Percentiles rank a stretch among this genome's conserved stretches.
Evolutionary conservation across 2,797 vertebrate genomes (phyloP).

Genomic region (Leuciscus waleckii): DNA sequence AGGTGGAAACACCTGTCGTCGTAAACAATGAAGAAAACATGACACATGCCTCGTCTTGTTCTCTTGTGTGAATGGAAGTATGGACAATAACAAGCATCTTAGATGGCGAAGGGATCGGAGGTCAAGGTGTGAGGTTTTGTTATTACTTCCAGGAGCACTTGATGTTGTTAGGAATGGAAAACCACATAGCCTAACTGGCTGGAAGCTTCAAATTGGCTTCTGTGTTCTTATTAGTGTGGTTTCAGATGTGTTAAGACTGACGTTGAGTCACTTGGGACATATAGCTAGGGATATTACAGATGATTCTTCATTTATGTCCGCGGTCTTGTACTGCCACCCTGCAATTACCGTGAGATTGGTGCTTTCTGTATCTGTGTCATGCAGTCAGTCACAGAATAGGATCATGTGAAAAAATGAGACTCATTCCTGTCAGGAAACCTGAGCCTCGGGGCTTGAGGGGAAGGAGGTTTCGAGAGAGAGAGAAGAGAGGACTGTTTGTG

Average conservation of each 20-base stretch:
- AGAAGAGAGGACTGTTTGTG: slow-evolving; percentile 39
- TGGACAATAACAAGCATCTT: slow-evolving; percentile 39
- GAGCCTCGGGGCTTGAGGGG: slow-evolving; percentile 49
- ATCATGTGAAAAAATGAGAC: slow-evolving; percentile 59
- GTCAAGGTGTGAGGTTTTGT: slow-evolving; percentile 26
- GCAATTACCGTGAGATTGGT: slow-evolving; percentile 20
- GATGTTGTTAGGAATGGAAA: slow-evolving; percentile 22
- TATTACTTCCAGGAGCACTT: slow-evolving; percentile 34
- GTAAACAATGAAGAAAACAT: slow-evolving; percentile 42
- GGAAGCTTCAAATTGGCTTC: slow-evolving; percentile 29
- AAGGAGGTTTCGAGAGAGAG: slow-evolving; percentile 9
- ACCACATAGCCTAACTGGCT: not conserved
- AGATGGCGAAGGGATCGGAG: slow-evolving; percentile 25
- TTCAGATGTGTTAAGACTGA: slow-evolving; percentile 1
- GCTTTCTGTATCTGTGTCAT: slow-evolving; percentile 14
- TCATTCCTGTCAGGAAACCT: slow-evolving; percentile 51
- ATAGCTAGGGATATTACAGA: slow-evolving; percentile 24
- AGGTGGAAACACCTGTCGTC: slow-evolving; percentile 37
- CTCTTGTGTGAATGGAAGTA: slow-evolving; percentile 2
- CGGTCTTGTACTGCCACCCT: not conserved
- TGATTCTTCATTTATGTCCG: slow-evolving; percentile 43
- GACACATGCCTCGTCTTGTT: not conserved
- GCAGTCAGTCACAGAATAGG: slow-evolving; percentile 23
- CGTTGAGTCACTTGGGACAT: slow-evolving; percentile 15
- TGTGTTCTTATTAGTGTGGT: slow-evolving; percentile 37